phyloP scores from a whole-genome alignment of 2,113 vertebrate species.

The Heliornis fulica region DNA sequence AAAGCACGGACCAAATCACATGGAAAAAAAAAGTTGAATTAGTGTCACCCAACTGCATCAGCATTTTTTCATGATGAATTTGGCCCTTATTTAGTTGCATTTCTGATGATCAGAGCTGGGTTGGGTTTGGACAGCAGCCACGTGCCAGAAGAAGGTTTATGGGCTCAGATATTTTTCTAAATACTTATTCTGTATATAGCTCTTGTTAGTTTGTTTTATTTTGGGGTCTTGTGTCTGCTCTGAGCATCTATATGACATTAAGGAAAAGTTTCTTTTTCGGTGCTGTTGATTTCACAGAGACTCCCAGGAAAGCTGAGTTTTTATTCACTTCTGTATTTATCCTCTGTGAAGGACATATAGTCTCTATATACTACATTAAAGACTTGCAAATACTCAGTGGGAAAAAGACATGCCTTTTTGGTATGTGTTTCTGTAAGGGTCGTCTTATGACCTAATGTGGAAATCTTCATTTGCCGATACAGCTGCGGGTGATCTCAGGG shows the following conservation, averaged over 20 bases:
- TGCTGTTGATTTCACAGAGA: background rate
- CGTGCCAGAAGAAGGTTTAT: background rate
- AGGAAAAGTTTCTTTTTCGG: background rate
- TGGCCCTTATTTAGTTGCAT: slow-evolving; percentile 52
- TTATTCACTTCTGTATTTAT: background rate
- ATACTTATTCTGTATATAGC: background rate
- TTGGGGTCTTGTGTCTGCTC: background rate
- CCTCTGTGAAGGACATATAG: slow-evolving; percentile 46
- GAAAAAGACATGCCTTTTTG: slow-evolving; percentile 35
- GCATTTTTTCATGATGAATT: slow-evolving; percentile 51
- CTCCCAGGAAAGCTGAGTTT: background rate
- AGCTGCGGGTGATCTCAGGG: slow-evolving; percentile 56
- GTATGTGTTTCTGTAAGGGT: slow-evolving; percentile 43
- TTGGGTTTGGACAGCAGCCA: slow-evolving; percentile 6
- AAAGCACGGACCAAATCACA: slow-evolving; percentile 53
- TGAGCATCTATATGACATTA: background rate
- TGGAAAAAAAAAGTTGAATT: slow-evolving; percentile 45
- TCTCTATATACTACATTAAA: slow-evolving; percentile 38
- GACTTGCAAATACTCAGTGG: slow-evolving; percentile 54
- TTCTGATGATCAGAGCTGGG: slow-evolving; percentile 8
- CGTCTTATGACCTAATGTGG: slow-evolving; percentile 43
- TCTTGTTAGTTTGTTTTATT: background rate
- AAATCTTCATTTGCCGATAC: slow-evolving; percentile 56
- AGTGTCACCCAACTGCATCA: slow-evolving; percentile 66
- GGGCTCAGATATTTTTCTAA: background rate